Conservation (phyloP, 1,140 invertebrate genomes). For the Brachionus manjavacas region DNA sequence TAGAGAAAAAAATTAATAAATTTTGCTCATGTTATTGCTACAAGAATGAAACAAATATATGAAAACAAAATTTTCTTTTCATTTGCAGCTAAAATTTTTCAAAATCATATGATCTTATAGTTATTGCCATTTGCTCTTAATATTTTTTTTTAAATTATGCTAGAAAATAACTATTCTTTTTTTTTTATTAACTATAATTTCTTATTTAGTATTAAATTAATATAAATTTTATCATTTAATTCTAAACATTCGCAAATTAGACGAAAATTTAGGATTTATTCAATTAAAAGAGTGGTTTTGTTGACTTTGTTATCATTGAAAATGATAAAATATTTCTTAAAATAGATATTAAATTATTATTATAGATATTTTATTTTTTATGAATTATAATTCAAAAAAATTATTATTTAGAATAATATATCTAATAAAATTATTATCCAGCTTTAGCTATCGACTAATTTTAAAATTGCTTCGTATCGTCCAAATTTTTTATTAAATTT, state of each 20-base stretch:
- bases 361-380: background rate
- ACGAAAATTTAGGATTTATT: background rate
- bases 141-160: background rate
- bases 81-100: background rate
- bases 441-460: too few species aligned
- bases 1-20: background rate
- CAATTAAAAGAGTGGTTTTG: background rate
- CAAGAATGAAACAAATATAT: background rate
- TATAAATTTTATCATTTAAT: background rate
- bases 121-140: background rate
- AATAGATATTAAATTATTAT: background rate
- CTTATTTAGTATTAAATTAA: background rate
- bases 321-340: background rate
- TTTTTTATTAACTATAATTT: background rate
- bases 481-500: too few species aligned
- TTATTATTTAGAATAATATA: too few species aligned
- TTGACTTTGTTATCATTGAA: background rate
- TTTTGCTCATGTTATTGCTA: background rate
- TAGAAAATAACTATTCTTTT: background rate
- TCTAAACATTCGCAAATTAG: background rate
- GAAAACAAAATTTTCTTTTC: constrained; percentile 22
- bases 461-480: too few species aligned
- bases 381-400: too few species aligned
- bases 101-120: background rate
- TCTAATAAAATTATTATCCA: too few species aligned